These are phyloP conservation scores for Alectura lathami DNA, from an alignment of 2,113 vertebrate species.

Conservation along the genomic window DNA sequence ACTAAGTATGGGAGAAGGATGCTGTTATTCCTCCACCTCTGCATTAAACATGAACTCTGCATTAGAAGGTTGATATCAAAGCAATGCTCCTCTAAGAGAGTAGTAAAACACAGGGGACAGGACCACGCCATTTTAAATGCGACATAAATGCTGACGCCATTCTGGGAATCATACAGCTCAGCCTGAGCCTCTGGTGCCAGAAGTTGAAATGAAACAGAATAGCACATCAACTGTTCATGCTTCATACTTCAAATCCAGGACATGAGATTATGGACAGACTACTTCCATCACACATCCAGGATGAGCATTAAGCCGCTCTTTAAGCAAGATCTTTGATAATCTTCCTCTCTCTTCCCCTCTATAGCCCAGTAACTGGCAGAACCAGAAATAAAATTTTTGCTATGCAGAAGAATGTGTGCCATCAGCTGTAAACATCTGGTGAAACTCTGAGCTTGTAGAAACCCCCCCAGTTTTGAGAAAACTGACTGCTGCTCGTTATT, in stretches of 20 bases:
- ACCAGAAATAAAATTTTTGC: not conserved
- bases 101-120: not conserved
- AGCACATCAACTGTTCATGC: not conserved
- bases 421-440: conserved; percentile 71
- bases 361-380: not conserved
- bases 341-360: not conserved
- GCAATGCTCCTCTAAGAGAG: not conserved
- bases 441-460: conserved; percentile 32
- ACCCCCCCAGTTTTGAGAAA: conserved; percentile 38
- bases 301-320: conserved; percentile 29
- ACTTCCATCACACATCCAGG: conserved; percentile 32
- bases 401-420: not conserved
- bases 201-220: not conserved
- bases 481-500: not conserved
- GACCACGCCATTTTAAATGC: not conserved
- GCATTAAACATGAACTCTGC: not conserved
- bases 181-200: not conserved
- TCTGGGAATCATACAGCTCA: not conserved
- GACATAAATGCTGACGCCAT: not conserved
- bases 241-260: not conserved
- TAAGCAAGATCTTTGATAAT: conserved; percentile 27
- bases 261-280: not conserved
- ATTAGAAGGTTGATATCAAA: not conserved
- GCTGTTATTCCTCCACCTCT: not conserved
- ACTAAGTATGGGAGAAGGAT: not conserved